Evolutionary conservation across 1,140 invertebrate species (phyloP), one percentile per base, ranked within the genome.

Genomic region (Megalopta genalis): DNA sequence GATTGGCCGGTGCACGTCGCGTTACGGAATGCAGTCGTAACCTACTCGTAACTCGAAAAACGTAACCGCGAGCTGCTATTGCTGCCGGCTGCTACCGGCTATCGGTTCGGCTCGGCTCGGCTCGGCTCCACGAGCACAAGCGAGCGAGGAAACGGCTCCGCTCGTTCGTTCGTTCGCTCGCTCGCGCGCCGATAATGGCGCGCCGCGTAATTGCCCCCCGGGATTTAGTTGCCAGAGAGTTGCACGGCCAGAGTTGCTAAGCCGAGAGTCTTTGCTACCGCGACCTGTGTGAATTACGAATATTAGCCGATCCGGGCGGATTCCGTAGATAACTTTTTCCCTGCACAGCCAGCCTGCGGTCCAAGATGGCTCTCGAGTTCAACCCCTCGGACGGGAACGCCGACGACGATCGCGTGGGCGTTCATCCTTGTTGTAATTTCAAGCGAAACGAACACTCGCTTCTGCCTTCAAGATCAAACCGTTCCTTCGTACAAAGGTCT

Each of bases 41-140:
- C 74, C 64, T 54, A 74, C 72, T 23, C 46, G 62, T 57, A 65
- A 72, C 70, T 67, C 32, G 59, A 54, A 77, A 42, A 77, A 46
- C 42, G 42, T 46, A 12, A 46, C 42, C 14, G 10, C 2, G 42
- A 77, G 66, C 70, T 60, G 32, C 39, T 65, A 42, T 37, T n/a
- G 37, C 63, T 42, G 32, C 63, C 25, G 10, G 21, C 21, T 12
- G 32, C n/a, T 42, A 14, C 21, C n/a, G 32, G 32, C 32, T 32
- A 32, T 32, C 32, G 32, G 32, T 4, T 32, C 32, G 32, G 32
- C 32, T 32, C 32, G 32, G 32, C 32, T 32, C 32, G 32, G 32
- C 32, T 4, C 32, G 32, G 32, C 32, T 32, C 4, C 32, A 4
- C 32, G 32, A 57, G n/a, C 54, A 21, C 4, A n/a, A 57, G 54